These are phyloP conservation scores for Chrysolophus pictus DNA, from an alignment of 2,797 vertebrate genomes.

Conservation along the genomic window DNA sequence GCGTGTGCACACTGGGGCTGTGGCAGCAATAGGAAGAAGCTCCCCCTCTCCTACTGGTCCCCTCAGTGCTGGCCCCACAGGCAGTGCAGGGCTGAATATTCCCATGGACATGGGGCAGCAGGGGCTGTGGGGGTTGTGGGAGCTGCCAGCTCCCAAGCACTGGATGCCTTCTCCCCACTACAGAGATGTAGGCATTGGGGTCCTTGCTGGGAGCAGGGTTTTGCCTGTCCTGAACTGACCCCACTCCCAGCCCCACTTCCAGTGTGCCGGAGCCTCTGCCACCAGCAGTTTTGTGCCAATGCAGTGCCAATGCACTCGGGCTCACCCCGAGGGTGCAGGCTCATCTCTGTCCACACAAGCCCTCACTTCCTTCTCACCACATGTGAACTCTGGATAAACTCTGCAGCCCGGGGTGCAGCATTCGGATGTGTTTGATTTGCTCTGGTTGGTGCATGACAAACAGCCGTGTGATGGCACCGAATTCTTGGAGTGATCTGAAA, in stretches of 20 bases:
- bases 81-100: background rate
- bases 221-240: background rate
- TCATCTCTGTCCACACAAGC: background rate
- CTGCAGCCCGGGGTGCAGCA: rapidly evolving
- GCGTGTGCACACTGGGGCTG: too few relatives aligned
- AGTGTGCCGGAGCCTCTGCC: background rate
- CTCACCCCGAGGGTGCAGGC: rapidly evolving
- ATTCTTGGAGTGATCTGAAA: rapidly evolving
- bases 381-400: background rate
- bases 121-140: too few relatives aligned
- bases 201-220: background rate
- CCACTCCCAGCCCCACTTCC: background rate
- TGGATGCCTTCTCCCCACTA: background rate
- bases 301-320: background rate
- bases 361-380: rapidly evolving
- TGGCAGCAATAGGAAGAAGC: background rate
- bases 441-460: background rate
- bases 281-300: rapidly evolving
- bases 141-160: background rate
- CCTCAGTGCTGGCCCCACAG: too few relatives aligned
- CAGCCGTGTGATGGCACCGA: rapidly evolving
- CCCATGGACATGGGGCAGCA: background rate
- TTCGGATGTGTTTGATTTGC: background rate
- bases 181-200: rapidly evolving
- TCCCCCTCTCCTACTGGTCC: background rate